Conservation (phyloP, 2,113 vertebrate genomes). For the Empidonax traillii region DNA sequence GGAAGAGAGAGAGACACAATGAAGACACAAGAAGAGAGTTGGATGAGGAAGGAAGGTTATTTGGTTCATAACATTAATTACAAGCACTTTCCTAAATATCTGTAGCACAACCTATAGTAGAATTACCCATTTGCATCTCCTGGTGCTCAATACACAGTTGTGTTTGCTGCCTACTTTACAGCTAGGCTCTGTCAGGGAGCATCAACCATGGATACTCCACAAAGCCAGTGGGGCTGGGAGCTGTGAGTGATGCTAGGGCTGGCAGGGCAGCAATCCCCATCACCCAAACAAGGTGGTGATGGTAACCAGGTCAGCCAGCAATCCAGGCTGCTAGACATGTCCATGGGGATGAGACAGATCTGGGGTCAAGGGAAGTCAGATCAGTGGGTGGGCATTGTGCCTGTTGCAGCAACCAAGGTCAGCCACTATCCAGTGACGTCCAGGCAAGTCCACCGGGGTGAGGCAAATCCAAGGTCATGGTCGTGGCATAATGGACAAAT, state of each 20-base stretch:
- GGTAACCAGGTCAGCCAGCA: not conserved
- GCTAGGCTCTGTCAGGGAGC: not conserved
- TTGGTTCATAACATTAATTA: not conserved
- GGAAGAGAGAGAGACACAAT: not conserved
- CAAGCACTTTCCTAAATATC: not conserved
- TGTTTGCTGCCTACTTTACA: not conserved
- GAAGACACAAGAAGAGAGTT: not conserved
- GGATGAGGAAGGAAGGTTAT: not conserved
- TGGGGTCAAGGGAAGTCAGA: not conserved
- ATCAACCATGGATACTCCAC: not conserved
- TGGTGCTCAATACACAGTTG: not conserved
- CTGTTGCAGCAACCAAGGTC: not conserved
- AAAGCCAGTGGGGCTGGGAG: not conserved
- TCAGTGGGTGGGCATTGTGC: not conserved
- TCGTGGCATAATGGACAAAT: not conserved
- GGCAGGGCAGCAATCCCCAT: not conserved
- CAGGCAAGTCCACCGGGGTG: not conserved
- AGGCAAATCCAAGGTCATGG: not conserved
- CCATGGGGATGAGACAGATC: not conserved
- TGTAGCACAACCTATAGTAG: not conserved
- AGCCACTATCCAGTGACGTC: not conserved
- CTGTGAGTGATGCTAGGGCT: not conserved
- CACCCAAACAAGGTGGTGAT: not conserved
- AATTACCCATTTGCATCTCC: not conserved
- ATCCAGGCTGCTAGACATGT: accelerated